Evolutionary conservation across 2,113 vertebrate genomes (phyloP).

Genomic region (Elachura formosa): DNA sequence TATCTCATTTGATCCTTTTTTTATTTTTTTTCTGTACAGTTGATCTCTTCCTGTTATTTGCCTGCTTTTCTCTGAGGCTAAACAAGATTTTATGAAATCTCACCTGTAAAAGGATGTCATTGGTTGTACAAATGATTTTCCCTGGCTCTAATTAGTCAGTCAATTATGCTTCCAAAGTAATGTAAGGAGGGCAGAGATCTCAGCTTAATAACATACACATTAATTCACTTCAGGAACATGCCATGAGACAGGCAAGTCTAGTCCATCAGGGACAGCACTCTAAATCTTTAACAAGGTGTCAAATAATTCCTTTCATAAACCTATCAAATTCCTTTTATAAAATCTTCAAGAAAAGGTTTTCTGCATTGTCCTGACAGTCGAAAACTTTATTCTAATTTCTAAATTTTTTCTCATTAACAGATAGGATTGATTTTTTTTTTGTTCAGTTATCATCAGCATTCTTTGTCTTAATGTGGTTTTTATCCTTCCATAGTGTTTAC

Average conservation of each 20-base stretch:
- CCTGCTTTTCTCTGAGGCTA: background rate
- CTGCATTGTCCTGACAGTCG: fast-evolving
- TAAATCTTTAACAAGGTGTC: background rate
- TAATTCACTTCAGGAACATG: background rate
- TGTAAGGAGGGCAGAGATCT: background rate
- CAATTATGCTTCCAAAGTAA: background rate
- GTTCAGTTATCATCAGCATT: background rate
- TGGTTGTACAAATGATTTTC: background rate
- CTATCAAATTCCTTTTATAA: background rate
- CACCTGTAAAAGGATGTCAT: background rate
- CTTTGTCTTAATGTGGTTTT: background rate
- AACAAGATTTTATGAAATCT: background rate
- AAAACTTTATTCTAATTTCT: background rate
- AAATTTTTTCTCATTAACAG: background rate
- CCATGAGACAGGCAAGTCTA: background rate
- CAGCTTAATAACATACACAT: background rate
- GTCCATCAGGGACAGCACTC: background rate
- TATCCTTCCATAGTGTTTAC: background rate
- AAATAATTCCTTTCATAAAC: background rate
- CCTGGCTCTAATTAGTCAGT: background rate
- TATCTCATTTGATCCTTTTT: background rate
- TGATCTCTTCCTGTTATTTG: background rate
- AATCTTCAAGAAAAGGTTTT: background rate
- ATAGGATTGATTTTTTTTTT: background rate
- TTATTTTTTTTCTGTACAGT: background rate